A percentile compares a stretch with the other conserved stretches of the same genome.
phyloP scores from a whole-genome alignment of 2,888 invertebrate genomes.

The Microctonus aethiopoides region DNA sequence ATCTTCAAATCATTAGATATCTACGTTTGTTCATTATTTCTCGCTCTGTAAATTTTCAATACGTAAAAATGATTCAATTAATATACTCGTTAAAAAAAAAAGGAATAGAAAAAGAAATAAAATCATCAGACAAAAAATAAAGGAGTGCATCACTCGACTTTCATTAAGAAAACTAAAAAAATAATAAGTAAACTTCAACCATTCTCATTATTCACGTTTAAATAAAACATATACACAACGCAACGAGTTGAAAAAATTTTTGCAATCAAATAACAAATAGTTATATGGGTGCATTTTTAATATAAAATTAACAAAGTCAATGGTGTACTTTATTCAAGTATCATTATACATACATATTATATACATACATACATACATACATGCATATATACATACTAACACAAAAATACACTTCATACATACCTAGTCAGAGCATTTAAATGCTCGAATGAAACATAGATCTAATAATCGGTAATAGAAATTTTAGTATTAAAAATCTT shows the following conservation, averaged over 20 bases:
- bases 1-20: not conserved
- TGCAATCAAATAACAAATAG: not conserved
- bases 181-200: not conserved
- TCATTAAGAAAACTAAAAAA: not conserved
- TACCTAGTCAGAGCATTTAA: conserved; percentile 40
- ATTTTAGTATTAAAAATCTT: conserved; percentile 22
- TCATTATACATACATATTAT: not conserved
- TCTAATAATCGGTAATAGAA: conserved; percentile 28
- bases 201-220: not conserved
- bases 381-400: not conserved
- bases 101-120: conserved; percentile 29
- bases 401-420: conserved; percentile 21
- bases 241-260: not conserved
- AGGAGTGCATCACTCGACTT: conserved; percentile 22
- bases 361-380: not conserved
- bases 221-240: not conserved
- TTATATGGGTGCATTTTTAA: not conserved
- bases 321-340: conserved; percentile 2
- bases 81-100: conserved; percentile 35
- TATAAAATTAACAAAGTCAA: not conserved
- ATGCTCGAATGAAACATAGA: conserved; percentile 38
- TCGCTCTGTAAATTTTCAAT: conserved; percentile 41
- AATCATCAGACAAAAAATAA: conserved; percentile 27
- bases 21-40: conserved; percentile 26
- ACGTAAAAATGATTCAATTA: conserved; percentile 22